Base-by-base conservation (phyloP, 2,888 invertebrate species). In the Sminthurinus aureus region DNA sequence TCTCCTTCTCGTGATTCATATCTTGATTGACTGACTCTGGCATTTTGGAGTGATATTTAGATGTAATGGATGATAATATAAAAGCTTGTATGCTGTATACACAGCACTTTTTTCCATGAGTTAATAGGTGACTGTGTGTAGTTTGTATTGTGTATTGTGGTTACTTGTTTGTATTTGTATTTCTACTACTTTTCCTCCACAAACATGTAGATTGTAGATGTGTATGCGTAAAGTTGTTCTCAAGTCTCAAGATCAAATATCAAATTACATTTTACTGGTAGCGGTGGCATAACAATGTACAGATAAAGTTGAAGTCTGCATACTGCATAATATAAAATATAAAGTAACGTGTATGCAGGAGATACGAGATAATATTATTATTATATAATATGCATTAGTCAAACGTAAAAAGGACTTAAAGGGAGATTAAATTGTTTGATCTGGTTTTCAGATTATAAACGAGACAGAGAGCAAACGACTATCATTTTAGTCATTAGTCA, bases 11-110 rank as follows among this genome's bases (percentile, higher is more conserved):
- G 4, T 66, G 76, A 82, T 77, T 18, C 50, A 76, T 76, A 82
- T 82, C 82, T 82, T 38, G 22, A 76, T 26, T 82, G 81, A 81
- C 81, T 81, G 79, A 79, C 58, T 58, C 15, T 58, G 71, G 71
- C 81, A 74, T 73, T 81, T 74, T 38, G 74, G 81, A 81, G 81
- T 81, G 81, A 74, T 81, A 81, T 81, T 81, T 81, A 81, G 81
- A 81, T 81, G 52, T 76, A 76, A 76, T 76, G 76, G 76, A 20
- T 13, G 76, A 76, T 76, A 76, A 58, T 58, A 58, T 58, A 58
- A 15, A 58, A 58, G 18, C 38, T 38, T 38, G 38, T 38, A 38
- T 38, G n/a, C n/a, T n/a, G n/a, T n/a, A n/a, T n/a, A n/a, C n/a
- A 38, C 38, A 38, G 38, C 38, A 38, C 38, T 38, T 38, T 38